Evolutionary conservation across 2,113 vertebrate species (phyloP), one percentile per base, ranked within the genome.

Genomic region (Zootoca vivipara): DNA sequence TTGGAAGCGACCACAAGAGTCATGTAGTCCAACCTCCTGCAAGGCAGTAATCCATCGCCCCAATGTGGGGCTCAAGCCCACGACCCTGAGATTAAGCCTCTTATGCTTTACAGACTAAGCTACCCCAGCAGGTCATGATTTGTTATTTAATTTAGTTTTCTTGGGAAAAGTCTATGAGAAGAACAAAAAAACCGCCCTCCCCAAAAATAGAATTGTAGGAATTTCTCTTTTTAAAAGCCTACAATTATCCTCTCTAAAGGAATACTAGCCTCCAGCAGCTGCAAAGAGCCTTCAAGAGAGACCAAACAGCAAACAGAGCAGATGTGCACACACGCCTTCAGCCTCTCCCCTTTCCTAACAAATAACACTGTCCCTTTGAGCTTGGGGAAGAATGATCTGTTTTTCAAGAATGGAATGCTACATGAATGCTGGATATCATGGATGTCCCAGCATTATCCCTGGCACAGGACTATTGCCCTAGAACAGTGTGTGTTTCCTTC

Each of bases 141-240:
- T 46, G 52, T 75, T 77, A 77, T 26, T 56, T 75, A 77, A 83
- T 83, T 35, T 67, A 64, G 62, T 80, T 81, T 87, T 70, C 26
- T 81, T 73, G 10, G 35, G 10, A 67, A 67, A 42, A 56, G 67
- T 26, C 70, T 10, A 69, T 69, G 15, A 85, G 72, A 52, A 83
- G 65, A 64, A 72, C 6, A 2, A 33, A 73, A 3, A 64, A 28
- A n/a, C n/a, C 65, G 30, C 7, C 58, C 15, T 69, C 38, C 22
- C 74, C 16, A 35, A 88, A 82, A 83, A 88, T 83, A 88, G 62
- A 88, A 69, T 38, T 33, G 40, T 77, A 83, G 22, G 30, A 30
- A 78, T 77, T 88, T 78, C 72, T 56, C 77, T 83, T 69, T 88
- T 69, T 77, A 74, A 87, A 87, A 75, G 70, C 70, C 70, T 65